Evolutionary conservation across 1,140 invertebrate species (phyloP).

Genomic region (Drosophila sturtevanti): DNA sequence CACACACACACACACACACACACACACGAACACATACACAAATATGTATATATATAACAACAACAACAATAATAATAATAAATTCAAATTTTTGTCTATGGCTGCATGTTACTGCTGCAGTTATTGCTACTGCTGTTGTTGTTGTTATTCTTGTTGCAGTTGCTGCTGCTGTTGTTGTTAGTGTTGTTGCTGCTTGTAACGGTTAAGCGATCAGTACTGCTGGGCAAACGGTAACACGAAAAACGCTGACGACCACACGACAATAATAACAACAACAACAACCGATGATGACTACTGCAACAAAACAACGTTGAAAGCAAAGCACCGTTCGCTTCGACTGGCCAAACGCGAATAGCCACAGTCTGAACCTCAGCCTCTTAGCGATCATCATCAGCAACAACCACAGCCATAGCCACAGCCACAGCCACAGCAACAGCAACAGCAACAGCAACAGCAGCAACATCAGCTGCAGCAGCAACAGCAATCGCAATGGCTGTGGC

Average conservation of each 20-base stretch:
- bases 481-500: constrained; percentile 21
- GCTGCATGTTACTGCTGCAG: constrained; percentile 48
- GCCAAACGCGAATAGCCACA: constrained; percentile 72
- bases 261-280: constrained; percentile 42
- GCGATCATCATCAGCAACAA: constrained; percentile 23
- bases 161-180: constrained; percentile 18
- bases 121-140: constrained; percentile 25
- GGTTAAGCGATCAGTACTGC: constrained; percentile 44
- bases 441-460: constrained; percentile 7
- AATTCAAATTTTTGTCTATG: constrained; percentile 59
- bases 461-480: constrained; percentile 13
- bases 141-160: constrained; percentile 7
- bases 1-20: constrained; percentile 23
- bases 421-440: constrained; percentile 14
- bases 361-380: constrained; percentile 30
- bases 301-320: constrained; percentile 59
- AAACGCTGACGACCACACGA: not conserved
- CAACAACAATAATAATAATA: constrained; percentile 19
- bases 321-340: constrained; percentile 76
- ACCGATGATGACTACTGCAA: not conserved
- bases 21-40: constrained; percentile 26
- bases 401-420: not conserved
- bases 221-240: constrained; percentile 47
- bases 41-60: not conserved
- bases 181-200: constrained; percentile 42